Conservation (phyloP, 2,797 vertebrate species). For the Myotis findleyi region DNA sequence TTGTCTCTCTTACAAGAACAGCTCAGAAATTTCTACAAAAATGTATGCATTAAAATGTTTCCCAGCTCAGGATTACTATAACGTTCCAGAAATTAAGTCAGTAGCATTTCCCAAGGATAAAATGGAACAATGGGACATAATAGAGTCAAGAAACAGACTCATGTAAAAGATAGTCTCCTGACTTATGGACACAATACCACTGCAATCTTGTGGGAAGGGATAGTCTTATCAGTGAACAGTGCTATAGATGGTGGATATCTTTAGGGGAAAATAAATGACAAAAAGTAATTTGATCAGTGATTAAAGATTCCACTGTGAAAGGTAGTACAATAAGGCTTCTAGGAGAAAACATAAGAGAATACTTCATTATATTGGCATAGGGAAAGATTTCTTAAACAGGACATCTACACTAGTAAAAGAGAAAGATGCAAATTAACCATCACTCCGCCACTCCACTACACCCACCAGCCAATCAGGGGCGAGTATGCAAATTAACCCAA, state of each 20-base stretch:
- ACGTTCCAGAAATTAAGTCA: background rate
- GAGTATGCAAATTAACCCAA: too few relatives aligned
- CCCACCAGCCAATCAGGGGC: too few relatives aligned
- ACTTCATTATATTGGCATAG: background rate
- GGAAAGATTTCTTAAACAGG: constrained; percentile 36
- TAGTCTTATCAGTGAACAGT: background rate
- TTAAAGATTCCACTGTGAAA: background rate
- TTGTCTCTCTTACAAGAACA: constrained; percentile 1
- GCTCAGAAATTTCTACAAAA: constrained; percentile 38
- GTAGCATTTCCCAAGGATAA: background rate
- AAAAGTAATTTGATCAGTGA: background rate
- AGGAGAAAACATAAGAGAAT: background rate
- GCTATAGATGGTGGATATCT: background rate
- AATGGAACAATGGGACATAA: background rate
- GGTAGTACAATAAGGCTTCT: background rate
- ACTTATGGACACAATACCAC: background rate
- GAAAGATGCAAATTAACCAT: too few relatives aligned
- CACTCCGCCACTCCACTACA: too few relatives aligned
- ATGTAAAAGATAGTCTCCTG: background rate
- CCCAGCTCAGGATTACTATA: background rate
- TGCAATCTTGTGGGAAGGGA: background rate
- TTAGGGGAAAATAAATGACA: background rate
- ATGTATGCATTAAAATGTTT: background rate
- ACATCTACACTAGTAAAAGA: background rate
- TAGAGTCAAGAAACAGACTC: background rate